Evolutionary conservation across 2,797 vertebrate genomes (phyloP).

Genomic region (Sphaeramia orbicularis): DNA sequence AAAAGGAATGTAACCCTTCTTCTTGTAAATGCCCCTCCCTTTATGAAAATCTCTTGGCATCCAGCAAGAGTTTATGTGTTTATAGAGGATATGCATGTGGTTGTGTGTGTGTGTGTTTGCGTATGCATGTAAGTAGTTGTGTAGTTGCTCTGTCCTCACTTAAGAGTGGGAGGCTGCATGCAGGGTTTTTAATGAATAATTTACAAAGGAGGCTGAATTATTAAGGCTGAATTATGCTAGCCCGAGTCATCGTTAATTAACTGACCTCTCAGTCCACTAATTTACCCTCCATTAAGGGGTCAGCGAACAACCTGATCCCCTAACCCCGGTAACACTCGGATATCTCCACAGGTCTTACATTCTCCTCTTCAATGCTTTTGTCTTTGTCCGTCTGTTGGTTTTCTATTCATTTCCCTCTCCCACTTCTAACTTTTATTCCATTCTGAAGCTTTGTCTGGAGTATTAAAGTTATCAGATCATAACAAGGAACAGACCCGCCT

Average conservation of each 20-base stretch:
- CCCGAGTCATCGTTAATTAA: conserved; percentile 63
- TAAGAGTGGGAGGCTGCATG: conserved; percentile 25
- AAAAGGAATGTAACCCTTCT: no score
- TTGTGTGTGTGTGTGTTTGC: background rate
- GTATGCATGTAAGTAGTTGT: conserved; percentile 1
- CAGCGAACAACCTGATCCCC: conserved; percentile 39
- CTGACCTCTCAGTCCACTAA: conserved; percentile 49
- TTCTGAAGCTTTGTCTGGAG: background rate
- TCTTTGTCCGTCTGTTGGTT: conserved; percentile 5
- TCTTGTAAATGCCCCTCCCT: no score
- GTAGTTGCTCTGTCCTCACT: conserved; percentile 4
- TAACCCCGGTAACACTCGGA: conserved; percentile 29
- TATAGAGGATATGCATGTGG: background rate
- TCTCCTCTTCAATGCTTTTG: background rate
- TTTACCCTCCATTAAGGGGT: conserved; percentile 64
- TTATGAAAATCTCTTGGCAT: background rate
- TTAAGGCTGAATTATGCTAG: conserved; percentile 60
- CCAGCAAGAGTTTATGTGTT: background rate
- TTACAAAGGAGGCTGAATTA: conserved; percentile 65
- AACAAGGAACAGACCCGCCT: conserved; percentile 18
- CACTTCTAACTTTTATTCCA: background rate
- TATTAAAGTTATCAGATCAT: conserved; percentile 14
- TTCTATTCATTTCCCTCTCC: background rate
- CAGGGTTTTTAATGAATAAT: conserved; percentile 66
- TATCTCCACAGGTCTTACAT: background rate